A percentile compares a stretch with the other conserved stretches of the same genome.
These are phyloP conservation scores for Parnassius apollo DNA, from an alignment of 2,888 invertebrate species.

Conservation along the genomic window DNA sequence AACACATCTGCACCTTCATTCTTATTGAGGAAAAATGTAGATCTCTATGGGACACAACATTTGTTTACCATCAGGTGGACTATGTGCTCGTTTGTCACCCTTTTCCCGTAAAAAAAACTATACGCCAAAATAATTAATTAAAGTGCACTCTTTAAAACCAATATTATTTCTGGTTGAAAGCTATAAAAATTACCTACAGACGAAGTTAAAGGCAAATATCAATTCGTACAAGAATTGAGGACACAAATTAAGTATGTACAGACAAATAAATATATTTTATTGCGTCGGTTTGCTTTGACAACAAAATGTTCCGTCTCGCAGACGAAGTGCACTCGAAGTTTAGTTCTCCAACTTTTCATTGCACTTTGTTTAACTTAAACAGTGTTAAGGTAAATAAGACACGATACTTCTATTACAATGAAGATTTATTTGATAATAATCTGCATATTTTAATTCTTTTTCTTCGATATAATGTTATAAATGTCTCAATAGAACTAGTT, in stretches of 20 bases:
- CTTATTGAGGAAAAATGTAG: too few species aligned
- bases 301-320: constrained; percentile 3
- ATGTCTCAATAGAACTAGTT: too few species aligned
- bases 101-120: too few species aligned
- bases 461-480: too few species aligned
- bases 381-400: constrained; percentile 11
- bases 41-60: too few species aligned
- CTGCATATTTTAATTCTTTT: background rate
- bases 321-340: constrained; percentile 9
- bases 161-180: background rate
- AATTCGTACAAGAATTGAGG: background rate
- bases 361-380: constrained; percentile 16
- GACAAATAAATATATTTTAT: constrained; percentile 11
- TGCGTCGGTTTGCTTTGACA: constrained; percentile 8
- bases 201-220: constrained; percentile 1
- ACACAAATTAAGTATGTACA: constrained; percentile 16
- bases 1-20: too few species aligned
- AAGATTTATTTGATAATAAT: constrained; percentile 8
- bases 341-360: constrained; percentile 18
- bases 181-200: constrained; percentile 4
- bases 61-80: too few species aligned
- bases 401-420: constrained; percentile 9
- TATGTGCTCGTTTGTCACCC: too few species aligned
- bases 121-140: too few species aligned
- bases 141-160: too few species aligned